phyloP scores from a whole-genome alignment of 1,140 invertebrate species.

The Drosophila aff. region DNA sequence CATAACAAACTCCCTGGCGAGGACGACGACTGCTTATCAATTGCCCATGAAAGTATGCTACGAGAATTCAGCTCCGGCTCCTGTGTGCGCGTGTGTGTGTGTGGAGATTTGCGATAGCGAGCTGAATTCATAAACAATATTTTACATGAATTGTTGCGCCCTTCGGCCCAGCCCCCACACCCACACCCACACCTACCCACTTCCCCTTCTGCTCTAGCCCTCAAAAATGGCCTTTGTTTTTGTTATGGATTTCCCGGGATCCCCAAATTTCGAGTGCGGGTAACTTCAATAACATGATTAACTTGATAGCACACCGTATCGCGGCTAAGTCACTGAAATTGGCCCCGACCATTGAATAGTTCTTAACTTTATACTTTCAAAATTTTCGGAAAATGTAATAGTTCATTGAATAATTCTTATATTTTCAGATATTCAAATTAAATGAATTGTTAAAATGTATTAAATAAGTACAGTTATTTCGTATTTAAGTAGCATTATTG shows the following conservation, averaged over 20 bases:
- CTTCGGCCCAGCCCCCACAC: slow-evolving; percentile 20
- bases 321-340: neutral
- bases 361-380: too few species aligned
- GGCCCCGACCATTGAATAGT: neutral
- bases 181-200: neutral
- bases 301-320: slow-evolving; percentile 7
- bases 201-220: neutral
- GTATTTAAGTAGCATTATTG: neutral
- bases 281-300: slow-evolving; percentile 29
- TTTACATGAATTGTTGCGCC: slow-evolving; percentile 67
- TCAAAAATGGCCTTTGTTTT: slow-evolving; percentile 26
- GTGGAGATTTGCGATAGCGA: slow-evolving; percentile 61
- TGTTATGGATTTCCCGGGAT: slow-evolving; percentile 17
- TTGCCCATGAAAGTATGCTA: slow-evolving; percentile 59
- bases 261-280: slow-evolving; percentile 13
- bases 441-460: neutral
- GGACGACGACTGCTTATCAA: slow-evolving; percentile 60
- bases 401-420: neutral
- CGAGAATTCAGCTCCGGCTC: slow-evolving; percentile 5
- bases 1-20: slow-evolving; percentile 55
- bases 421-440: too few species aligned
- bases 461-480: neutral
- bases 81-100: slow-evolving; percentile 8
- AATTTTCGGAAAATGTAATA: too few species aligned
- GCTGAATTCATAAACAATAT: slow-evolving; percentile 71